Conservation (phyloP, 2,113 vertebrate genomes). For the Esox niger region DNA sequence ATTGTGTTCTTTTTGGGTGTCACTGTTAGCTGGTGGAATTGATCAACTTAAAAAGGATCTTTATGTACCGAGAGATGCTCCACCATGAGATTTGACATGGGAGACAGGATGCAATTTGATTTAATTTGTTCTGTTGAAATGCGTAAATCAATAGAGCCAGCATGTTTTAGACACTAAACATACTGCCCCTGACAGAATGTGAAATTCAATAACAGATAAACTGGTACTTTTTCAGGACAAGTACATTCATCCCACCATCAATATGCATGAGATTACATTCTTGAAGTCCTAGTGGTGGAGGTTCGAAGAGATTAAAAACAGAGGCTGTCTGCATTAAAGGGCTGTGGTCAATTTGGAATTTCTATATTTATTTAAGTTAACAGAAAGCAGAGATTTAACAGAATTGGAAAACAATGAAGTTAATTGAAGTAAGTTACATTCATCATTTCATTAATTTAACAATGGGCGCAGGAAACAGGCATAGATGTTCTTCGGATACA, state of each 20-base stretch:
- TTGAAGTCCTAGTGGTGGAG: constrained; percentile 5
- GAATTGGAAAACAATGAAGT: no score
- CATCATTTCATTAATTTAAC: no score
- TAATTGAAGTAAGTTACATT: no score
- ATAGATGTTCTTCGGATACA: no score
- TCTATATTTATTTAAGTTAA: no score
- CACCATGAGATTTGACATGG: constrained; percentile 55
- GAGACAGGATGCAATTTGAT: constrained; percentile 52
- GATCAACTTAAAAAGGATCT: constrained; percentile 65
- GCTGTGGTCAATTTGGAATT: no score
- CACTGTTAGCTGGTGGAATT: constrained; percentile 64
- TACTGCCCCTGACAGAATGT: constrained; percentile 32
- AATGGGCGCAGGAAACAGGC: no score
- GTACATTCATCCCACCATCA: background rate
- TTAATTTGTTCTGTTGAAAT: constrained; percentile 51
- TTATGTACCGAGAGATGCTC: constrained; percentile 60
- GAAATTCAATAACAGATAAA: constrained; percentile 36
- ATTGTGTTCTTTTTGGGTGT: constrained; percentile 64
- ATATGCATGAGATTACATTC: constrained; percentile 26
- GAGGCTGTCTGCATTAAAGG: background rate
- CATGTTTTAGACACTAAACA: constrained; percentile 48
- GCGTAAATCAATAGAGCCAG: constrained; percentile 59
- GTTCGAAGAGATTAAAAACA: background rate
- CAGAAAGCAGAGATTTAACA: no score
- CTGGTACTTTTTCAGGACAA: background rate